Percentiles rank a stretch among this genome's conserved stretches.
Conservation (phyloP, 2,797 vertebrate genomes). For the Hipposideros larvatus region DNA sequence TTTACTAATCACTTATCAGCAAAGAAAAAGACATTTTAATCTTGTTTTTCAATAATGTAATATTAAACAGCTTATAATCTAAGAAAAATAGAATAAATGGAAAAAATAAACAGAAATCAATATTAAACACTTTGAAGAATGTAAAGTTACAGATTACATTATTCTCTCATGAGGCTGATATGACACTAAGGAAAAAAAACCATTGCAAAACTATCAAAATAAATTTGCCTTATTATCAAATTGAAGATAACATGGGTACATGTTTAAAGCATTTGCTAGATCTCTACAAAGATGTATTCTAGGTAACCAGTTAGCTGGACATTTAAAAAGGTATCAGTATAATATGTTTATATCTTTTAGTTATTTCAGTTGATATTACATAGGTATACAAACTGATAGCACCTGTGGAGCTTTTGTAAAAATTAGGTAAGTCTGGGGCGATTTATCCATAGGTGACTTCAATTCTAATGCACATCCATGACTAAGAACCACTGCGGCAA, state of each 20-base stretch:
- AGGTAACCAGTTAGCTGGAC: neutral
- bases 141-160: conserved; percentile 41
- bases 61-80: conserved; percentile 35
- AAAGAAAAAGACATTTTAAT: conserved; percentile 52
- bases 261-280: conserved; percentile 29
- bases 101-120: conserved; percentile 58
- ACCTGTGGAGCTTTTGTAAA: neutral
- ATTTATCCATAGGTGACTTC: neutral
- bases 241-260: conserved; percentile 16
- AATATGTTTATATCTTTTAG: neutral
- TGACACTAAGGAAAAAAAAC: conserved; percentile 19
- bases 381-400: neutral
- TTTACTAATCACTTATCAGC: conserved; percentile 33
- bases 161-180: neutral
- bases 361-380: conserved; percentile 46
- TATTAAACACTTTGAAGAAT: conserved; percentile 31
- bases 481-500: conserved; percentile 7
- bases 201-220: conserved; percentile 36
- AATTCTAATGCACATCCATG: neutral
- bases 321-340: conserved; percentile 29
- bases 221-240: conserved; percentile 37
- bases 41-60: conserved; percentile 28
- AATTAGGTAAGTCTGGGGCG: neutral
- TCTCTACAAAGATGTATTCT: conserved; percentile 11
- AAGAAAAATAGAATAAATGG: conserved; percentile 35